Base-by-base conservation (phyloP, 2,888 invertebrate species). In the Mycogona germanica region DNA sequence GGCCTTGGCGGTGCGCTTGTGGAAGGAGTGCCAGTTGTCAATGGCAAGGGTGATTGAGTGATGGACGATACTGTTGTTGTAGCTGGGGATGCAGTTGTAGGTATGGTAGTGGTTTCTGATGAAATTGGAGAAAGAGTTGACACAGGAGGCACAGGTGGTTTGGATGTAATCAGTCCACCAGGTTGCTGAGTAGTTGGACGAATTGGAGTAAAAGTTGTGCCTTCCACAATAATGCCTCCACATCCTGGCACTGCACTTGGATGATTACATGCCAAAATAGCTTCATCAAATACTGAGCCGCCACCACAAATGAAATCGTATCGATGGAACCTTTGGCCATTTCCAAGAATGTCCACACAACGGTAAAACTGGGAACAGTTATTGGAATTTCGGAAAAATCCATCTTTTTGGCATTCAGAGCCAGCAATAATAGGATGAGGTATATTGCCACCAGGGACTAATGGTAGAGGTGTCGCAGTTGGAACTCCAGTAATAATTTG, bases 211-310 rank as follows among this genome's bases (percentile, higher is more conserved):
- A 17, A 14, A 14, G 42, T 14, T 40, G 6, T 7, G 29, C 32
- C 32, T n/a, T n/a, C n/a, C n/a, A n/a, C n/a, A 32, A 48, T 19
- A 17, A 2, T 26, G 3, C 35, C 42, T n/a, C 41, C 55, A 51
- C 57, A 57, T 12, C 46, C 45, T 4, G 55, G 55, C 2, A 51
- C 58, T 30, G 51, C 37, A 28, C 30, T 6, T 12, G 58, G 58
- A 55, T 62, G 59, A 55, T 60, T 62, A 30, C 62, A 62, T 29
- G 60, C 57, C 32, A 59, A 59, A 21, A 62, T 55, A 5, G 56
- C 51, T 42, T 60, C 60, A 51, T 62, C 61, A 48, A 62, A 62
- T 14, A 62, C 59, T 2, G 61, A 60, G 0, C 62, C 62, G 4
- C 25, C 44, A 2, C 59, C 58, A 51, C 62, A 62, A 45, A 52